Evolutionary conservation across 2,888 invertebrate species (phyloP).

Genomic region (Apamea epomidion): DNA sequence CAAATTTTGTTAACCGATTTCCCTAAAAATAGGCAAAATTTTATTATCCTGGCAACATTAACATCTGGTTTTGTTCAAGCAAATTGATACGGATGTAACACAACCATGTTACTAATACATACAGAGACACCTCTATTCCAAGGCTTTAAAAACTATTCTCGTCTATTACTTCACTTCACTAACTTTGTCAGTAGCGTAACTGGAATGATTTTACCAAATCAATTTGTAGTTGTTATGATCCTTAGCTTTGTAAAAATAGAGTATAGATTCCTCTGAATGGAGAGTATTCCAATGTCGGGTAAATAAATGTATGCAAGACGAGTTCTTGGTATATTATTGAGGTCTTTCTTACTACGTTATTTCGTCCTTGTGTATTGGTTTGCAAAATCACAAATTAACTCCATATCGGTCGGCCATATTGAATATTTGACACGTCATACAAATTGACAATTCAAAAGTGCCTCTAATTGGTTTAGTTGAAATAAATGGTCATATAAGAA

Average conservation of each 20-base stretch:
- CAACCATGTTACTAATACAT: constrained; percentile 5
- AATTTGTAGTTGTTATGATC: constrained; percentile 22
- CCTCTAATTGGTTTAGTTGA: no score
- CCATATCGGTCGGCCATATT: constrained; percentile 34
- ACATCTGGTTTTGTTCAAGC: constrained; percentile 34
- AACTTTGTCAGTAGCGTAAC: constrained; percentile 20
- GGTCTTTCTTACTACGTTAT: constrained; percentile 42
- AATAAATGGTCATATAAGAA: no score
- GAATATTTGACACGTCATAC: constrained; percentile 41
- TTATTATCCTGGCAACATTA: constrained; percentile 36
- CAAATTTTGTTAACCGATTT: background rate
- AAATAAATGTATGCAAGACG: constrained; percentile 28
- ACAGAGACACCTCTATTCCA: background rate
- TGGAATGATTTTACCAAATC: constrained; percentile 13
- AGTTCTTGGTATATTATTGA: constrained; percentile 55
- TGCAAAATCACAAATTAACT: constrained; percentile 45
- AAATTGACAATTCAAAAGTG: background rate
- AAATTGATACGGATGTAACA: constrained; percentile 56
- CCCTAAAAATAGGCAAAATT: constrained; percentile 3
- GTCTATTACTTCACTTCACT: background rate
- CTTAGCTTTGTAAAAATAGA: rapidly evolving
- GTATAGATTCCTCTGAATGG: constrained; percentile 2
- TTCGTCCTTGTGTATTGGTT: constrained; percentile 41
- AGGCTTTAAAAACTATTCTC: rapidly evolving
- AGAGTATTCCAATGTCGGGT: background rate